Evolutionary conservation across 2,888 invertebrate species (phyloP).

Genomic region (Meandrusa payeni): DNA sequence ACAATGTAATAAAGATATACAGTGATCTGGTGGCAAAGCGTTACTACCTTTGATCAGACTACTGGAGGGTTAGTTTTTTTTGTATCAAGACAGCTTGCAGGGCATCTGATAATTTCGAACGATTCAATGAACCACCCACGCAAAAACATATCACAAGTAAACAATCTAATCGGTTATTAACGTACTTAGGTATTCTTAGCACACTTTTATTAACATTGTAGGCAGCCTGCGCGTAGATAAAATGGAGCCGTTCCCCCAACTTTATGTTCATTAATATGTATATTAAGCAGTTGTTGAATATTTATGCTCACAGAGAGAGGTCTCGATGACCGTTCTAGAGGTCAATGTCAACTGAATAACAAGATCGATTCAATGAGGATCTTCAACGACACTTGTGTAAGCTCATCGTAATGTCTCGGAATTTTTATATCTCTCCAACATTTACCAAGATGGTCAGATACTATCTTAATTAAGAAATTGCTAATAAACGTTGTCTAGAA

Average conservation of each 20-base stretch:
- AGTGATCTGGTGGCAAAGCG: too few species aligned
- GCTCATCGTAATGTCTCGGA: constrained; percentile 42
- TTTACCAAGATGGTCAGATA: constrained; percentile 40
- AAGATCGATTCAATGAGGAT: constrained; percentile 44
- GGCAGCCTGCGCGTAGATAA: constrained; percentile 32
- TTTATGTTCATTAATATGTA: constrained; percentile 58
- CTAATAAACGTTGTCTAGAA: too few species aligned
- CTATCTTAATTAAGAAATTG: constrained; percentile 20
- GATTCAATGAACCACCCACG: too few species aligned
- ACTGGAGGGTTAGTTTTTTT: too few species aligned
- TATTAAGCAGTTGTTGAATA: constrained; percentile 61
- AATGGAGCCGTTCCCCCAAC: constrained; percentile 43
- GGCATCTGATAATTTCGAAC: too few species aligned
- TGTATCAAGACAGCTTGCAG: too few species aligned
- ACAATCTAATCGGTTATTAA: not conserved
- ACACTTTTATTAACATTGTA: constrained; percentile 18
- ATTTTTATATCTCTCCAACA: constrained; percentile 34
- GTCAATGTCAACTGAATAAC: constrained; percentile 66
- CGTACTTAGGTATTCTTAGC: constrained; percentile 4
- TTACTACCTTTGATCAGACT: too few species aligned
- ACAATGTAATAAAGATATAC: too few species aligned
- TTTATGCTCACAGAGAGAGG: constrained; percentile 58
- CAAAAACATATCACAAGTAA: too few species aligned
- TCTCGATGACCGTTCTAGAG: constrained; percentile 59
- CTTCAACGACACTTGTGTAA: constrained; percentile 27